A percentile compares a stretch with the other conserved stretches of the same genome.
These are phyloP conservation scores for Crotalus viridis DNA, from an alignment of 2,113 vertebrate species.

Conservation along the genomic window DNA sequence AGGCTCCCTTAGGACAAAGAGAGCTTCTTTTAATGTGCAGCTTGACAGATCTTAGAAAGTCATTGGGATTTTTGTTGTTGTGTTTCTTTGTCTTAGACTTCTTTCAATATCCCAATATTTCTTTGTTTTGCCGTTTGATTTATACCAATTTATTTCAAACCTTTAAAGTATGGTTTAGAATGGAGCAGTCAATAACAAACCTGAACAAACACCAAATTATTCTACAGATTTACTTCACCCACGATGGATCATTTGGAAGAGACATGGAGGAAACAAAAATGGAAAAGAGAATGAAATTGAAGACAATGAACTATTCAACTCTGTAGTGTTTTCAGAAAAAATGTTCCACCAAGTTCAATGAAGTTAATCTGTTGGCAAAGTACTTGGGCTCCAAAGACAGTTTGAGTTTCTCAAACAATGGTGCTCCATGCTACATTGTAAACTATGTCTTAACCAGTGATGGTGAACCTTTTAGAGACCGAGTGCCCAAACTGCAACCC, in stretches of 20 bases:
- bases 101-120: constrained; percentile 2
- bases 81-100: neutral
- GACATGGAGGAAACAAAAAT: neutral
- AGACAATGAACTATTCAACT: neutral
- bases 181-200: neutral
- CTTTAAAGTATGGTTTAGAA: neutral
- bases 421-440: neutral
- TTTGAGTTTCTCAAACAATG: neutral
- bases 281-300: neutral
- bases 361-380: neutral
- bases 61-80: neutral
- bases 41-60: constrained; percentile 27
- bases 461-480: too few relatives aligned
- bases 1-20: neutral
- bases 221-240: neutral
- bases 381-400: neutral
- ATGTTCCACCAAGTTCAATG: neutral
- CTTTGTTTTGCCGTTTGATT: neutral
- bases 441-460: neutral
- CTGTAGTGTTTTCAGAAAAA: neutral
- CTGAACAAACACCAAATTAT: neutral
- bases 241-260: neutral
- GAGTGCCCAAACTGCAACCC: too few relatives aligned
- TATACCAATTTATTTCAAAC: neutral
- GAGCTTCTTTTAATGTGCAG: neutral